Evolutionary conservation across 1,140 invertebrate species (phyloP), one percentile per base, ranked within the genome.

Genomic region (Oedothorax gibbosus): DNA sequence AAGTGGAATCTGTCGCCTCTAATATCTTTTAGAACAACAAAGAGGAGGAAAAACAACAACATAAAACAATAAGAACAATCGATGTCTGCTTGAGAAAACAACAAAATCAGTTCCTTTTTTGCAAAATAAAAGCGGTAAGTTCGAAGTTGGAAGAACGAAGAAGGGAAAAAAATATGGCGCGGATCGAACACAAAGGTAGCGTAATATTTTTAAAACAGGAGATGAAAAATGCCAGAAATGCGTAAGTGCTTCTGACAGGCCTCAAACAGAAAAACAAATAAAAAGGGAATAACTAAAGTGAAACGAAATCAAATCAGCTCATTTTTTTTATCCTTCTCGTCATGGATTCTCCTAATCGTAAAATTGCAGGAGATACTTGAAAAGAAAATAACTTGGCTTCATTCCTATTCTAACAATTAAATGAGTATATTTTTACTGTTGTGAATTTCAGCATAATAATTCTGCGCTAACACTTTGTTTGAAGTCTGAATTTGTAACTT

Each of bases 11-110:
- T 77, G 75, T 64, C 75, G 60, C 60, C 75, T 62, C 65, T 77
- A 77, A 77, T 77, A 77, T 65, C 62, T 77, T 51, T 77, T 65
- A 77, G 65, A 75, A 75, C 72, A 75, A 75, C 72, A 75, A 75
- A 56, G 69, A 71, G 20, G 11, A 53, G 18, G 18, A 66, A 75
- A 57, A 56, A 56, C 53, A 9, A 35, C 35, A 35, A 35, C 35
- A 35, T 35, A 35, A 35, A 35, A 35, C 35, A 35, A 35, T 35
- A 35, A 35, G 53, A 51, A n/a, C 50, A 65, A 77, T 77, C 75
- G 60, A 77, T 77, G 53, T 51, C 51, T 65, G 60, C 35, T 51
- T 77, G 56, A 51, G 8, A 21, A 68, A 68, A 68, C 65, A 18
- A 35, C 35, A 35, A 35, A 49, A 60, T 51, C 54, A 11, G 54